Evolutionary conservation across 2,113 vertebrate genomes (phyloP), one percentile per base, ranked within the genome.

Genomic region (Laticauda laticaudata): DNA sequence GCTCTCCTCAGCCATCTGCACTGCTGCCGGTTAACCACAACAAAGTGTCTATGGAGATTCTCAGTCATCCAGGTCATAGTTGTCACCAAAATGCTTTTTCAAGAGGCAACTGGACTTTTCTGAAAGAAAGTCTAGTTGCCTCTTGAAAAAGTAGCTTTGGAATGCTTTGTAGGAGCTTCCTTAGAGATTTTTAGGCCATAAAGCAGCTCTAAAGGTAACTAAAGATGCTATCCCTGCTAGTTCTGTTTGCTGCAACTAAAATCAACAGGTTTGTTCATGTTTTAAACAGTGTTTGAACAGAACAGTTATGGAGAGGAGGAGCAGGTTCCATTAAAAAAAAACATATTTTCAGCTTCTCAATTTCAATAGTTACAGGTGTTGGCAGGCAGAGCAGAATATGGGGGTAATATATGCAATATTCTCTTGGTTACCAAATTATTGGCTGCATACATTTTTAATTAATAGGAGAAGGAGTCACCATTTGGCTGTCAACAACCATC

Each of bases 371-470:
- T 92, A 64, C 93, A 96, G 96, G 95, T 93, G 94, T 90, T 95
- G 95, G 69, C 93, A 90, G 51, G 55, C n/a, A 85, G 20, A 94
- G 86, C 95, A 97, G 96, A 96, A 26, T 51, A 94, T 92, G 54
- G 93, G 88, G 93, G 95, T 97, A 97, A 97, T 95, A 94, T 90
- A 92, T 94, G 94, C 59, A 94, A 91, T 96, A 95, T 92, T 96
- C 89, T 95, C 93, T 94, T 89, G 93, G 95, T 97, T 97, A 97
- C 95, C 95, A 96, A 97, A 97, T 97, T 96, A 97, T 96, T 92
- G 94, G 91, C 95, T 93, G 87, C 94, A 97, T 97, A 94, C 89
- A 94, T 97, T 97, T 97, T 97, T 97, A 96, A 96, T 97, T 97
- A 96, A 96, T 97, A 95, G 92, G 91, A 94, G 91, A 55, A 93